Base-by-base conservation (phyloP, 2,888 invertebrate species). In the Synergus laeviventris region DNA sequence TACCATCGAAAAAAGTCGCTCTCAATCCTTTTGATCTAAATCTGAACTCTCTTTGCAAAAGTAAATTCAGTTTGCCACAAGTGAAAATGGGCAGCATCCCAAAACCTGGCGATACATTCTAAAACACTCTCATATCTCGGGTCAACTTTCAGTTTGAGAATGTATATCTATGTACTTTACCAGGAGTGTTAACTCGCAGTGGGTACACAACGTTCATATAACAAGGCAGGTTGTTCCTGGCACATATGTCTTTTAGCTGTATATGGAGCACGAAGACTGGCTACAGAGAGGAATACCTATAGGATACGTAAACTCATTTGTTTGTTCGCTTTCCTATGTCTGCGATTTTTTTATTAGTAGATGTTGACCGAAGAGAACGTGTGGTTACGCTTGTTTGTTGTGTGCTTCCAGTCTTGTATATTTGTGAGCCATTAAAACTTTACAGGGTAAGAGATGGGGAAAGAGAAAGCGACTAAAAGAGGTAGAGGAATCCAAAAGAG, bases 341-440 rank as follows among this genome's bases (percentile, higher is more conserved):
- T 59, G 31, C 21, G 49, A 60, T 60, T 74, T 60, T 54, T 73
- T 54, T 49, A 56, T 24, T 18, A n/a, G 59, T 42, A 49, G 62
- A 56, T 60, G 74, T 76, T 66, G 79, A 73, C 61, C 64, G 39
- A 64, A 64, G 18, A 21, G 64, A 64, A 64, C 39, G 39, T 24
- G 74, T 76, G 79, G 77, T 75, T 76, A 78, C 75, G 74, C 76
- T 83, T 78, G 81, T 83, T 84, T 82, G 77, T 78, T 76, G 21
- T 75, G 64, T 76, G 73, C 77, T 78, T 75, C 66, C 59, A 78
- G 74, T 66, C 76, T 60, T 78, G 78, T 78, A 79, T 83, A 82
- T 85, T 84, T 82, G 81, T 80, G 81, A 81, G 81, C 83, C 84
- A 84, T 84, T 84, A 85, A 85, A 86, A 85, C 83, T 84, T 85